phyloP scores from a whole-genome alignment of 2,797 vertebrate genomes.

The Uromys caudimaculatus region DNA sequence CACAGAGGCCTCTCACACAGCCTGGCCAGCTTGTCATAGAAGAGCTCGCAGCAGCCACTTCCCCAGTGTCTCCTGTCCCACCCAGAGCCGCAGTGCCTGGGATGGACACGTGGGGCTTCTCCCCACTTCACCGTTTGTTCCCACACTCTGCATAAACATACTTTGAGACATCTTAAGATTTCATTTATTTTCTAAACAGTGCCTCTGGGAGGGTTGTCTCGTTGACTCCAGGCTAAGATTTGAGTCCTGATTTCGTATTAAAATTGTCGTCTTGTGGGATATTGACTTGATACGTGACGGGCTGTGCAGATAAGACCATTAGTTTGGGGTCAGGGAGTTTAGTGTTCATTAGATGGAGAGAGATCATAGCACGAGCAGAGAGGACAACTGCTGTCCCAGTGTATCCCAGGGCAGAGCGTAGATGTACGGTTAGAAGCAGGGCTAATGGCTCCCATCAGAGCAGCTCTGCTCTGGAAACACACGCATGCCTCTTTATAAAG shows the following conservation, averaged over 20 bases:
- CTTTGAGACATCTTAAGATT: not conserved
- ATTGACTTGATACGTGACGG: not conserved
- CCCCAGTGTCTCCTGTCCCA: no score
- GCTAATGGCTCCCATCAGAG: not conserved
- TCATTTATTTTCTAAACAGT: not conserved
- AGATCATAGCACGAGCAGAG: not conserved
- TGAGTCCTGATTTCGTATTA: conserved; percentile 25
- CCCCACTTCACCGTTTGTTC: no score
- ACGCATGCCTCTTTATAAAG: not conserved
- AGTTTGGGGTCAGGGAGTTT: not conserved
- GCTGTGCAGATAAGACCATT: not conserved
- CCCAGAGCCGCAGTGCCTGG: no score
- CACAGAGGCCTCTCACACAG: no score
- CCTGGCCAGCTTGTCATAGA: no score
- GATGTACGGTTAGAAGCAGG: not conserved
- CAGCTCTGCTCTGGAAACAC: not conserved
- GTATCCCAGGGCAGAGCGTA: not conserved
- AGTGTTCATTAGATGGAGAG: not conserved
- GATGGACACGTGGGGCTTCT: no score
- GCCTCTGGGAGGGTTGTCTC: not conserved
- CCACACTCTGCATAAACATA: not conserved
- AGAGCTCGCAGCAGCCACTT: no score
- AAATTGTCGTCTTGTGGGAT: not conserved
- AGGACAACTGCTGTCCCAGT: not conserved
- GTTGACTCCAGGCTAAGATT: not conserved